These are phyloP conservation scores for Pyrrhia umbra DNA, from an alignment of 2,888 invertebrate species.

Conservation along the genomic window DNA sequence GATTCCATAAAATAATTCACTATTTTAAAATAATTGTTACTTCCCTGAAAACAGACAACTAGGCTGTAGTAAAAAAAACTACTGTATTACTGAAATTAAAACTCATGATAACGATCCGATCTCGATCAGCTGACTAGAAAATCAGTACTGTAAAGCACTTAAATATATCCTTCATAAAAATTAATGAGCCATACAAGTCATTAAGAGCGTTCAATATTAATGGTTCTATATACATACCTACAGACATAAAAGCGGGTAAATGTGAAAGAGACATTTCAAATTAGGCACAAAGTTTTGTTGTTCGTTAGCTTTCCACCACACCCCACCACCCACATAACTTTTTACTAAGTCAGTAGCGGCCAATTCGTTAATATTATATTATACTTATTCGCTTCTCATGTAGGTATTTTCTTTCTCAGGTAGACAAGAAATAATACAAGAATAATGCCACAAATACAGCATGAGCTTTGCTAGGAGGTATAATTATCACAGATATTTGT, in stretches of 20 bases:
- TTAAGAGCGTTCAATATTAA: not conserved
- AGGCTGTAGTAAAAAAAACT: no score
- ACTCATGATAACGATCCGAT: no score
- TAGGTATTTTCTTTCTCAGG: no score
- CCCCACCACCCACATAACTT: not conserved
- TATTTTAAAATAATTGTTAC: no score
- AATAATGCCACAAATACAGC: no score
- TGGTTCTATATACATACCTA: not conserved
- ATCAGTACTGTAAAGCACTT: not conserved
- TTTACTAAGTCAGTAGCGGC: slow-evolving; percentile 1
- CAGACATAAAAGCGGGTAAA: not conserved
- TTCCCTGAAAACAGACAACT: no score
- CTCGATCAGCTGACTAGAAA: not conserved
- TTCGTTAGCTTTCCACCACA: not conserved
- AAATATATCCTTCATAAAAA: slow-evolving; percentile 7
- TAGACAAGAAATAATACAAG: no score
- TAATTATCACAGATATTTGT: no score
- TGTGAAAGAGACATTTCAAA: not conserved
- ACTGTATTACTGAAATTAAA: no score
- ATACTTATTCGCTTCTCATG: slow-evolving; percentile 4
- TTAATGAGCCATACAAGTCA: not conserved
- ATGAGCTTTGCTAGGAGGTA: not conserved
- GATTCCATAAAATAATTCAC: no score
- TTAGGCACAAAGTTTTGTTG: not conserved
- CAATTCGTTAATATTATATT: slow-evolving; percentile 32